A percentile compares a stretch with the other conserved stretches of the same genome.
Conservation (phyloP, 2,888 invertebrate species). For the Leptinotarsa rubiginosa region DNA sequence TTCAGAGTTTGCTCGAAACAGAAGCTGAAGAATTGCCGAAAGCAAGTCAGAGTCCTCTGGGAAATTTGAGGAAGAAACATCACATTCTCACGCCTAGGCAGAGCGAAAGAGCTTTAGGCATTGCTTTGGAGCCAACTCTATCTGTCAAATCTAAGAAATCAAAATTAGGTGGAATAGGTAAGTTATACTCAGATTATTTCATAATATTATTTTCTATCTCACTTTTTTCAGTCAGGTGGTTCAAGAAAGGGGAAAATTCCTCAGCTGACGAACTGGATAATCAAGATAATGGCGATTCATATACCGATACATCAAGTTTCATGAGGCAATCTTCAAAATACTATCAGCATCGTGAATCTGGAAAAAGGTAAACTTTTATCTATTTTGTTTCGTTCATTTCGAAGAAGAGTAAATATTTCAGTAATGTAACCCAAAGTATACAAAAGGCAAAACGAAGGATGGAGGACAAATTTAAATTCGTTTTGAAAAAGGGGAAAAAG, state of each 20-base stretch:
- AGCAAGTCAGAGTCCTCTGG: conserved; percentile 82
- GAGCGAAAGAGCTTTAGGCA: conserved; percentile 81
- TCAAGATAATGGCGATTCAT: conserved; percentile 65
- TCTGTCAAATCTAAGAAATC: conserved; percentile 69
- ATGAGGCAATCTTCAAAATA: conserved; percentile 66
- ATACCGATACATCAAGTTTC: conserved; percentile 67
- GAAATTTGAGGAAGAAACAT: conserved; percentile 80
- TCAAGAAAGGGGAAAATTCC: conserved; percentile 68
- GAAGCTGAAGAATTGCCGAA: conserved; percentile 81
- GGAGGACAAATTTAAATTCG: conserved; percentile 89
- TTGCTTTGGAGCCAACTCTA: conserved; percentile 67
- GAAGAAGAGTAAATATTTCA: conserved; percentile 39
- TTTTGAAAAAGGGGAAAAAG: conserved; percentile 87
- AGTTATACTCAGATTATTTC: conserved; percentile 31
- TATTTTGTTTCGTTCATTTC: background rate
- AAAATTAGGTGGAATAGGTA: conserved; percentile 80
- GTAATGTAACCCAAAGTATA: conserved; percentile 75
- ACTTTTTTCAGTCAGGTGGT: conserved; percentile 69
- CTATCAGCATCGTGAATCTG: conserved; percentile 61
- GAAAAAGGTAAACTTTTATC: conserved; percentile 50
- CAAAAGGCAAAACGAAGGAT: conserved; percentile 88
- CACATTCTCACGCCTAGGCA: conserved; percentile 86
- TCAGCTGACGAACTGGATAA: conserved; percentile 69
- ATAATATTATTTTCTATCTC: conserved; percentile 16
- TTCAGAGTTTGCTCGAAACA: conserved; percentile 83